These are phyloP conservation scores for Crematogaster levior DNA, from an alignment of 2,888 invertebrate species.

Conservation along the genomic window DNA sequence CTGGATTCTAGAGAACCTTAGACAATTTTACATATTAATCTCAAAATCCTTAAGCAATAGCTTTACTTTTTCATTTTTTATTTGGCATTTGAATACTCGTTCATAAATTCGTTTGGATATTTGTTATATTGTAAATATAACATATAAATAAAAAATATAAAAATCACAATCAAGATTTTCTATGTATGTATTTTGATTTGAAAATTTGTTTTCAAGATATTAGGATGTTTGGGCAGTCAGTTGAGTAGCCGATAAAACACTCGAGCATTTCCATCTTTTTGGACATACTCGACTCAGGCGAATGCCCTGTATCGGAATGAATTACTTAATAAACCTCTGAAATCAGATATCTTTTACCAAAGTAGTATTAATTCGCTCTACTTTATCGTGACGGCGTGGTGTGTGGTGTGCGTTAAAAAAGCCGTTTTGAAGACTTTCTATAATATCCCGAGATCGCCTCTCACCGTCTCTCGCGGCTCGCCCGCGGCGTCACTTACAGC, in stretches of 20 bases:
- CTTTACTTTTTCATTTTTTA: neutral
- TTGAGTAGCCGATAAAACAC: neutral
- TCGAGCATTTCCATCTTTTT: neutral
- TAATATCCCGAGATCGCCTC: slow-evolving; percentile 62
- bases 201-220: neutral
- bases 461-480: slow-evolving; percentile 49
- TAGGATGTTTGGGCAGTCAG: neutral
- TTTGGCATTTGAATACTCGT: neutral
- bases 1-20: too few species aligned
- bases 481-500: slow-evolving; percentile 42
- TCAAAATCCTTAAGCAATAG: neutral
- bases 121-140: neutral
- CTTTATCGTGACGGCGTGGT: slow-evolving; percentile 22
- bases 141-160: too few species aligned
- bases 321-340: slow-evolving; percentile 1
- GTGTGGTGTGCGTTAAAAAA: slow-evolving; percentile 28
- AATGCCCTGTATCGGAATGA: neutral
- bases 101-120: neutral
- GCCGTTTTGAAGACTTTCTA: slow-evolving; percentile 61
- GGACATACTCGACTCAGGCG: neutral
- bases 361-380: slow-evolving; percentile 43
- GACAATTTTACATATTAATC: too few species aligned
- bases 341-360: slow-evolving; percentile 22
- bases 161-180: neutral
- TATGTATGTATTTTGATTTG: too few species aligned